These are phyloP conservation scores for Pentalonia nigronervosa DNA, from an alignment of 1,140 invertebrate species.

Conservation along the genomic window DNA sequence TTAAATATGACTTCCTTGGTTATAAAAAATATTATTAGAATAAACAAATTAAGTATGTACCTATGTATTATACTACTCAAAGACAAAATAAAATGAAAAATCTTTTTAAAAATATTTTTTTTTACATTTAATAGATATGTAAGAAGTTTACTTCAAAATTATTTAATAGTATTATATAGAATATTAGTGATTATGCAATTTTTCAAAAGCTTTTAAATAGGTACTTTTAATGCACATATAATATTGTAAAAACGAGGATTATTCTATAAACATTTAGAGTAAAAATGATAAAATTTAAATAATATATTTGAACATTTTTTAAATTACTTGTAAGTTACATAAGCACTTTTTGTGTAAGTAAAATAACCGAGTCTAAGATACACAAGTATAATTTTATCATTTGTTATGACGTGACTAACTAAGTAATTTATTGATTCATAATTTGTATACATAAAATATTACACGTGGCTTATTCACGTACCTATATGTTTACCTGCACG, in stretches of 20 bases:
- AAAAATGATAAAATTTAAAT: background rate
- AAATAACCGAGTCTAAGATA: background rate
- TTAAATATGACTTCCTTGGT: background rate
- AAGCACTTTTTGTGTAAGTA: background rate
- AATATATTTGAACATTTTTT: background rate
- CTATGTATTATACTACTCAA: background rate
- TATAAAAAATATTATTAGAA: background rate
- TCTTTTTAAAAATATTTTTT: background rate
- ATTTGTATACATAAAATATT: background rate
- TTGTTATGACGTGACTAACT: background rate
- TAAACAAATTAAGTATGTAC: background rate
- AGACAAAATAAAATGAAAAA: background rate
- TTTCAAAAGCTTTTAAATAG: background rate
- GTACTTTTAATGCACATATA: background rate
- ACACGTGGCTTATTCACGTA: background rate
- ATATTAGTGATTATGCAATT: background rate
- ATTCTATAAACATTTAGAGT: background rate
- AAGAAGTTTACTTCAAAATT: background rate
- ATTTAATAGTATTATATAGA: background rate
- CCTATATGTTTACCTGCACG: background rate
- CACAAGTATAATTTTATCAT: background rate
- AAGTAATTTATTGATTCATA: background rate
- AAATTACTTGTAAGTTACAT: background rate
- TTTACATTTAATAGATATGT: background rate
- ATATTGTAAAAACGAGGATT: background rate